Percentiles rank a stretch among this genome's conserved stretches.
Evolutionary conservation across 2,113 vertebrate species (phyloP).

Genomic region (Zootoca vivipara): DNA sequence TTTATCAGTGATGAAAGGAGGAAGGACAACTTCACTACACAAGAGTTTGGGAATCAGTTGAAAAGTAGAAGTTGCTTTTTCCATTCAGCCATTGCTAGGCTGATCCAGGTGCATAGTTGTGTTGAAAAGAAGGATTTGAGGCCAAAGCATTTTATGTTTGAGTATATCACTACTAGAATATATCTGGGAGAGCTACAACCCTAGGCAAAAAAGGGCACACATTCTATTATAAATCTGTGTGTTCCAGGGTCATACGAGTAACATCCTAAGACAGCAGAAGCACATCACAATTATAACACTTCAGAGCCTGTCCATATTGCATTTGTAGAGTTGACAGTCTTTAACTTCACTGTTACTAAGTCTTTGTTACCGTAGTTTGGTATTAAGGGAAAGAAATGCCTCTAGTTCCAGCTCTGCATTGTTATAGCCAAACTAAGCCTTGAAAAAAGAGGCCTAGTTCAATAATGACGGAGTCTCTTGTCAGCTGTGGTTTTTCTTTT

Average conservation of each 20-base stretch:
- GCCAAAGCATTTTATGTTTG: background rate
- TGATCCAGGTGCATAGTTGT: background rate
- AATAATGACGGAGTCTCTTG: constrained; percentile 3
- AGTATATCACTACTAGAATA: background rate
- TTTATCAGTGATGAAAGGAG: too few species aligned
- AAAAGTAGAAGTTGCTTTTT: background rate
- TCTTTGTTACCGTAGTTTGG: background rate
- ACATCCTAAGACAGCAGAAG: background rate
- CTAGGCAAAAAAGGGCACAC: background rate
- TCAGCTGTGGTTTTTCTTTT: background rate
- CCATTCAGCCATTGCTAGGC: background rate
- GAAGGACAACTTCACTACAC: too few species aligned
- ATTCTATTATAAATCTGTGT: background rate
- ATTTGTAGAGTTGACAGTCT: background rate
- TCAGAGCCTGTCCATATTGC: background rate
- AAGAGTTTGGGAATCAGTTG: background rate
- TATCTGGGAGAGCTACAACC: background rate
- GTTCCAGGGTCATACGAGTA: background rate
- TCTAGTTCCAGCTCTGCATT: background rate
- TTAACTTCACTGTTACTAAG: constrained; percentile 29
- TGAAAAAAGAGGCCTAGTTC: constrained; percentile 5
- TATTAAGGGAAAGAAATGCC: background rate
- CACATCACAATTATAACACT: background rate
- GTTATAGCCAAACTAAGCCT: background rate
- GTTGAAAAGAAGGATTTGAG: background rate